A percentile compares a stretch with the other conserved stretches of the same genome.
Evolutionary conservation across 2,113 vertebrate genomes (phyloP).

Genomic region (Suncus etruscus): DNA sequence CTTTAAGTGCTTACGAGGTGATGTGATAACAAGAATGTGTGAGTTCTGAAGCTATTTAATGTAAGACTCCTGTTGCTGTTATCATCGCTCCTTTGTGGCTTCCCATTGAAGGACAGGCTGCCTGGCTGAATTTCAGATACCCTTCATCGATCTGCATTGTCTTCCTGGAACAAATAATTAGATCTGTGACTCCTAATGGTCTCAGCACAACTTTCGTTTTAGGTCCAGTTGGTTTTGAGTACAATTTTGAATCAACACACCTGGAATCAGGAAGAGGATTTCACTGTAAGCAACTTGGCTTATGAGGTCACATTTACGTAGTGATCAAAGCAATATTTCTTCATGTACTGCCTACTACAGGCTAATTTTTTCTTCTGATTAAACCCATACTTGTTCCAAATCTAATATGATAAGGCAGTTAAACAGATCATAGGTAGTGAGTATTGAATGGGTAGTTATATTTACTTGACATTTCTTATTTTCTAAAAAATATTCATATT

Average conservation of each 20-base stretch:
- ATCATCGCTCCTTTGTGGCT: background rate
- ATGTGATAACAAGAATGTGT: fast-evolving
- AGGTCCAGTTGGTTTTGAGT: too few species aligned
- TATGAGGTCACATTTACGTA: background rate
- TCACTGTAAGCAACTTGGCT: background rate
- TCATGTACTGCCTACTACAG: background rate
- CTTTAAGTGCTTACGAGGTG: background rate
- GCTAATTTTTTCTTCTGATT: background rate
- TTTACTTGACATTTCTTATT: background rate
- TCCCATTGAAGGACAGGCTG: background rate
- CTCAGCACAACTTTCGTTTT: background rate
- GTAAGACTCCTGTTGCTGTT: background rate
- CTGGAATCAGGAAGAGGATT: background rate
- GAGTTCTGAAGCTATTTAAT: too few species aligned
- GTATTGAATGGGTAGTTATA: too few species aligned
- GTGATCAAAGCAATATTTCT: background rate
- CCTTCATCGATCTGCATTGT: too few species aligned
- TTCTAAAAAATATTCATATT: background rate
- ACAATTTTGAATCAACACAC: too few species aligned
- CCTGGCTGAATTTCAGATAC: background rate
- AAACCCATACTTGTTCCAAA: background rate
- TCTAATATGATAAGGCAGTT: background rate
- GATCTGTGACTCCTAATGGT: background rate
- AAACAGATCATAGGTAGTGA: background rate
- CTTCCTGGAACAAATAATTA: background rate